phyloP scores from a whole-genome alignment of 1,140 invertebrate genomes.

The Pissodes strobi region DNA sequence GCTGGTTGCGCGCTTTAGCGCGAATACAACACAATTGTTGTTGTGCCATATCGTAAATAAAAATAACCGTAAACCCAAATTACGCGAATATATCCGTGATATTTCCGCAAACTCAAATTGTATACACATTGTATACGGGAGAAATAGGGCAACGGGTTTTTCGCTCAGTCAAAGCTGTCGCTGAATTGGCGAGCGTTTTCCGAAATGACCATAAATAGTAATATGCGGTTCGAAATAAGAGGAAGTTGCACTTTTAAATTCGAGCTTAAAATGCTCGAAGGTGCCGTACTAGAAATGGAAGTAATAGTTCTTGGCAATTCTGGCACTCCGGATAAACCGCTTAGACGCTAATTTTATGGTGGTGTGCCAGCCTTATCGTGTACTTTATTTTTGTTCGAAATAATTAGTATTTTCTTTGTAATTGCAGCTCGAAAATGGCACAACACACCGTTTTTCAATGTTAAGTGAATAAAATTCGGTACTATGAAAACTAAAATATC shows the following conservation, averaged over 20 bases:
- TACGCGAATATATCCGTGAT: slow-evolving; percentile 3
- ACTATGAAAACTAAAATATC: too few relatives aligned
- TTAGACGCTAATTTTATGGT: too few relatives aligned
- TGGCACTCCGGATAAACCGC: too few relatives aligned
- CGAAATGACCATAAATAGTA: background rate
- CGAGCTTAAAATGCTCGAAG: background rate
- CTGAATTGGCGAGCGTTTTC: background rate
- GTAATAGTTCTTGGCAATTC: background rate
- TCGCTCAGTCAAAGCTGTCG: background rate
- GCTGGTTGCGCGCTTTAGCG: background rate
- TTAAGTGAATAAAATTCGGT: too few relatives aligned
- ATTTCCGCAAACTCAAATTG: slow-evolving; percentile 8
- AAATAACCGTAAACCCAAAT: slow-evolving; percentile 11
- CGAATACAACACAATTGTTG: background rate
- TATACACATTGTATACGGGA: background rate
- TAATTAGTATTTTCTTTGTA: too few relatives aligned
- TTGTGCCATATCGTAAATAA: slow-evolving; percentile 2
- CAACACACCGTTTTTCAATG: too few relatives aligned
- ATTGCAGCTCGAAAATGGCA: too few relatives aligned
- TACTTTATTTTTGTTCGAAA: too few relatives aligned
- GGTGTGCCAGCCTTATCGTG: too few relatives aligned
- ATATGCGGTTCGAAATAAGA: background rate
- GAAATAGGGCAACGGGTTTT: slow-evolving; percentile 5
- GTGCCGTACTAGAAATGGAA: background rate
- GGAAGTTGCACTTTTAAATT: background rate